phyloP scores from a whole-genome alignment of 2,797 vertebrate species.

The Micropoecilia bifurca region DNA sequence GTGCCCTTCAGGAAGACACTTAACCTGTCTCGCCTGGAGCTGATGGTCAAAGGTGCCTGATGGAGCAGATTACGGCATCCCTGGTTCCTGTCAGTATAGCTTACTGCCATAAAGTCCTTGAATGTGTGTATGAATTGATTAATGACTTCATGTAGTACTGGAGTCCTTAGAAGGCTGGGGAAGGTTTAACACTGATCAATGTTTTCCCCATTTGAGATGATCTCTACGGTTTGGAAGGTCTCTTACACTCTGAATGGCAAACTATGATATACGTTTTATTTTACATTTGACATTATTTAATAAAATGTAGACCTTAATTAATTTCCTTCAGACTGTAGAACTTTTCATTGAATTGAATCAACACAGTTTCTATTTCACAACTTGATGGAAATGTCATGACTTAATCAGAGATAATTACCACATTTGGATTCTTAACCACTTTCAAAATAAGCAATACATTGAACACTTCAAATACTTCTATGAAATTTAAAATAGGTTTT shows the following conservation, averaged over 20 bases:
- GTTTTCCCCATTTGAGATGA: background rate
- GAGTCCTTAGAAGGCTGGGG: too few relatives aligned
- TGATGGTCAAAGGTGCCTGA: background rate
- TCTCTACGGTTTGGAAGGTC: background rate
- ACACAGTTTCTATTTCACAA: background rate
- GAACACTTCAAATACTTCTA: too few relatives aligned
- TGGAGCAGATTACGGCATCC: background rate
- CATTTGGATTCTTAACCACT: background rate
- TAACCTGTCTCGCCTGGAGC: too few relatives aligned
- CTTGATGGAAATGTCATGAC: background rate
- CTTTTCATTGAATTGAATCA: background rate
- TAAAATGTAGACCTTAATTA: background rate
- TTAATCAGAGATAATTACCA: background rate
- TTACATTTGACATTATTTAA: background rate
- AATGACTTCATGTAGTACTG: too few relatives aligned
- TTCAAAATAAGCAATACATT: background rate
- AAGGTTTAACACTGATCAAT: too few relatives aligned
- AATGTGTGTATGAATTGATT: background rate
- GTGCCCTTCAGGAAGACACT: background rate
- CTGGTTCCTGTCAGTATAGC: background rate
- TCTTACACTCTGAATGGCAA: background rate
- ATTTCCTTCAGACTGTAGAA: background rate
- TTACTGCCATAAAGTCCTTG: background rate
- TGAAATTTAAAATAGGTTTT: background rate
- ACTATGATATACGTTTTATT: too few relatives aligned